These are phyloP conservation scores for Arge pagana DNA, from an alignment of 2,888 invertebrate genomes.

Conservation along the genomic window DNA sequence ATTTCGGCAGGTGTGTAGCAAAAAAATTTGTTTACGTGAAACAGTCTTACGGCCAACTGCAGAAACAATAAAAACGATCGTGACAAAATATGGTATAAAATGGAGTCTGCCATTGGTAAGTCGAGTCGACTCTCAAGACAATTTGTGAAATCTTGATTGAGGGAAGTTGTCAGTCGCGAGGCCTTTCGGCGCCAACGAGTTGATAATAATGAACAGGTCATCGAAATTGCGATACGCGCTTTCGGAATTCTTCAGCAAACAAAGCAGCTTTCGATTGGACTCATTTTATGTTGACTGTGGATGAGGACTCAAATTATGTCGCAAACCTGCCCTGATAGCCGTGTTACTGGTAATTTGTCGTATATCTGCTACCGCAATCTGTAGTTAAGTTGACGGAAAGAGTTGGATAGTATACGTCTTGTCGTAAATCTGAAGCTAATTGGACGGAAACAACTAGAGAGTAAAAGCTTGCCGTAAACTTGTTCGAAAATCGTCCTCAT, in stretches of 20 bases:
- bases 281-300: too few relatives aligned
- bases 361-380: too few relatives aligned
- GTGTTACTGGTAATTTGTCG: too few relatives aligned
- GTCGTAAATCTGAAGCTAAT: too few relatives aligned
- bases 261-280: background rate
- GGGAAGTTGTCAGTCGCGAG: background rate
- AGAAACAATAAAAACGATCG: constrained; percentile 24
- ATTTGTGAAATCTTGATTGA: background rate
- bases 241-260: background rate
- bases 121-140: constrained; percentile 16
- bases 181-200: background rate
- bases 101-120: constrained; percentile 32
- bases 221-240: constrained; percentile 5
- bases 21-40: constrained; percentile 29
- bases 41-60: constrained; percentile 24
- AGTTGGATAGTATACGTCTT: too few relatives aligned
- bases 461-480: too few relatives aligned
- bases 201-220: constrained; percentile 17
- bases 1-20: constrained; percentile 22
- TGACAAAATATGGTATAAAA: constrained; percentile 25
- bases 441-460: too few relatives aligned
- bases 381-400: too few relatives aligned
- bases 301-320: too few relatives aligned
- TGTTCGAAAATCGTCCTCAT: too few relatives aligned
- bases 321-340: too few relatives aligned